A percentile compares a stretch with the other conserved stretches of the same genome.
phyloP scores from a whole-genome alignment of 2,888 invertebrate species.

The Craniophora ligustri region DNA sequence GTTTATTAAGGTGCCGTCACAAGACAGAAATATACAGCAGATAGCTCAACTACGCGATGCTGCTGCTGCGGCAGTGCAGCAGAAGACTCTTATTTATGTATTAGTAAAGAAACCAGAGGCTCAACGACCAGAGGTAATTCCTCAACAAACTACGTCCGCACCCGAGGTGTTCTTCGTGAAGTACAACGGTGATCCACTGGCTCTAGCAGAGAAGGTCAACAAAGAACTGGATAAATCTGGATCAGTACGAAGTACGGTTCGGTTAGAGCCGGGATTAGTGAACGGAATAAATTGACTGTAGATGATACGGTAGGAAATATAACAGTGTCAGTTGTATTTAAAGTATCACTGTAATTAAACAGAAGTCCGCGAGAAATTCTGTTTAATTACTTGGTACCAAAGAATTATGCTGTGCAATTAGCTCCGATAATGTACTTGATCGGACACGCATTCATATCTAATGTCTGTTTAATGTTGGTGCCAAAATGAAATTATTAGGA shows the following conservation, averaged over 20 bases:
- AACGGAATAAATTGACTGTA: slow-evolving; percentile 44
- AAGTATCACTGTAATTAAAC: background rate
- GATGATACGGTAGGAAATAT: too few relatives aligned
- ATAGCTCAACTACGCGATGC: slow-evolving; percentile 89
- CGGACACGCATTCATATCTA: background rate
- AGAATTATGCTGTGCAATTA: background rate
- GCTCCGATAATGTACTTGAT: background rate
- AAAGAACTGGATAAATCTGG: slow-evolving; percentile 41
- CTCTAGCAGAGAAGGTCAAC: slow-evolving; percentile 46
- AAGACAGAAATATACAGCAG: slow-evolving; percentile 80
- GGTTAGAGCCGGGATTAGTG: slow-evolving; percentile 53
- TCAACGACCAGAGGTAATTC: slow-evolving; percentile 71
- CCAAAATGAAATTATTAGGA: background rate
- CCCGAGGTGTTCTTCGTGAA: slow-evolving; percentile 93
- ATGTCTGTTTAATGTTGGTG: background rate
- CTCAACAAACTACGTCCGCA: slow-evolving; percentile 70
- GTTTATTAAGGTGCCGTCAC: slow-evolving; percentile 92
- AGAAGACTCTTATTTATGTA: slow-evolving; percentile 92
- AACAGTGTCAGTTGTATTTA: background rate
- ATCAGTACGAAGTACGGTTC: slow-evolving; percentile 37
- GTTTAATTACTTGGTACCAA: background rate
- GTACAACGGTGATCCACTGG: slow-evolving; percentile 67
- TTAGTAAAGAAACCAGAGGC: slow-evolving; percentile 91
- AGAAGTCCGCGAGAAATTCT: background rate
- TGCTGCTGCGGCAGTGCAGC: slow-evolving; percentile 88